phyloP scores from a whole-genome alignment of 2,888 invertebrate genomes.

The Proisotoma minuta region DNA sequence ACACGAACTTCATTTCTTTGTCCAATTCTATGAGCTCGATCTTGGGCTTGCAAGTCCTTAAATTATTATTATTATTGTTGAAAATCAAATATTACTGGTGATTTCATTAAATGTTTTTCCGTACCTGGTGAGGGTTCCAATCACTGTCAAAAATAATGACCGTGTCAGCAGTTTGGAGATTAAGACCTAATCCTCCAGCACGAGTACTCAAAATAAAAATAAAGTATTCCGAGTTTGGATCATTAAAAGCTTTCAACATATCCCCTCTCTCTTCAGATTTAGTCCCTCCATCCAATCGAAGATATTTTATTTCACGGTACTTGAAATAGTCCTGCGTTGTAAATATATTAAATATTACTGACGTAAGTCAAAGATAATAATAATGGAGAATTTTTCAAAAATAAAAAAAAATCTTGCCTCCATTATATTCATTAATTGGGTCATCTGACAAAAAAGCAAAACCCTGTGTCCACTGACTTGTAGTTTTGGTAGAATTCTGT shows the following conservation, averaged over 20 bases:
- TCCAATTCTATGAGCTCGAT: constrained; percentile 98
- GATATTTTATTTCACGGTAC: constrained; percentile 81
- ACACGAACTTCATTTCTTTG: constrained; percentile 98
- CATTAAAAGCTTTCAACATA: constrained; percentile 81
- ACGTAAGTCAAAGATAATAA: background rate
- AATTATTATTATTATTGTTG: background rate
- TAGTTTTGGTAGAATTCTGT: constrained; percentile 92
- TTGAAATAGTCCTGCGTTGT: constrained; percentile 76
- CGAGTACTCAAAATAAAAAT: constrained; percentile 93
- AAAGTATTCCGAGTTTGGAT: constrained; percentile 83
- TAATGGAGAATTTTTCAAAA: background rate
- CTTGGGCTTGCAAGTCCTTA: constrained; percentile 72
- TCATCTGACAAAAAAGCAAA: constrained; percentile 99
- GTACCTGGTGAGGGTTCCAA: constrained; percentile 97
- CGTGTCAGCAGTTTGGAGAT: constrained; percentile 97
- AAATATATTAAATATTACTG: background rate
- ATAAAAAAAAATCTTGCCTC: constrained; percentile 51
- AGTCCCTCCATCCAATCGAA: constrained; percentile 94
- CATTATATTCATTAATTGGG: constrained; percentile 95
- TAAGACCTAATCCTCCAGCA: constrained; percentile 95
- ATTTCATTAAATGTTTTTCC: background rate
- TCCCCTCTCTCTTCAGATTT: constrained; percentile 97
- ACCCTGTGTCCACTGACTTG: constrained; percentile 87
- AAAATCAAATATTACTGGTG: background rate
- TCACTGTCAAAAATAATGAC: constrained; percentile 99